Conservation (phyloP, 2,797 vertebrate species). For the Poeciliopsis paucimaculata region DNA sequence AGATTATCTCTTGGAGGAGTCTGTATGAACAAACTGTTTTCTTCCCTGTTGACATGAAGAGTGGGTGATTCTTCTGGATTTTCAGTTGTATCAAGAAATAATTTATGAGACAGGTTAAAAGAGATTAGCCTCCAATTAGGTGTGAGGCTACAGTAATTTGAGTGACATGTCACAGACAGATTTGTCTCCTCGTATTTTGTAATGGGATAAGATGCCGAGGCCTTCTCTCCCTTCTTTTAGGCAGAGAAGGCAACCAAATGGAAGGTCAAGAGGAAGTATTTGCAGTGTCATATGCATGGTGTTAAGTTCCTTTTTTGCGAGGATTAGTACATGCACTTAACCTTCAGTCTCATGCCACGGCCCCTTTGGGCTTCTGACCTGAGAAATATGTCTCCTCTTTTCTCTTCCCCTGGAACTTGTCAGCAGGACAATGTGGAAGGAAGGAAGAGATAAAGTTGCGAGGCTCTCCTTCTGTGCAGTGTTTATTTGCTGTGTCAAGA, state of each 20-base stretch:
- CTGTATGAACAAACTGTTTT: constrained; percentile 20
- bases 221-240: constrained; percentile 8
- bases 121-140: constrained; percentile 66
- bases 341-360: constrained; percentile 68
- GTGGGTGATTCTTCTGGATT: constrained; percentile 37
- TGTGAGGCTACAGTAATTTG: constrained; percentile 41
- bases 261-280: constrained; percentile 54
- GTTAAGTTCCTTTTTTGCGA: constrained; percentile 74
- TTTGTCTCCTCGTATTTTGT: constrained; percentile 28
- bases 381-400: constrained; percentile 75
- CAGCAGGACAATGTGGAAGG: constrained; percentile 83
- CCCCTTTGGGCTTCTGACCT: constrained; percentile 73
- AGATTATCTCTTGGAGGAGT: constrained; percentile 10
- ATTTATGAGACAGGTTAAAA: constrained; percentile 69
- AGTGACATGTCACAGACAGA: constrained; percentile 38
- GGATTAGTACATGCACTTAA: constrained; percentile 77
- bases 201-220: constrained; percentile 31
- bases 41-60: constrained; percentile 30
- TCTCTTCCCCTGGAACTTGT: constrained; percentile 76
- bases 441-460: constrained; percentile 86
- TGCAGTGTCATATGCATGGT: constrained; percentile 57
- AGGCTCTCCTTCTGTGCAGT: constrained; percentile 72
- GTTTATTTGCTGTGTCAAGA: constrained; percentile 89
- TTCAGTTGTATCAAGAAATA: constrained; percentile 60
- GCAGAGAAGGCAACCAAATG: constrained; percentile 31